phyloP scores from a whole-genome alignment of 2,113 vertebrate genomes.

The Salvelinus namaycush region DNA sequence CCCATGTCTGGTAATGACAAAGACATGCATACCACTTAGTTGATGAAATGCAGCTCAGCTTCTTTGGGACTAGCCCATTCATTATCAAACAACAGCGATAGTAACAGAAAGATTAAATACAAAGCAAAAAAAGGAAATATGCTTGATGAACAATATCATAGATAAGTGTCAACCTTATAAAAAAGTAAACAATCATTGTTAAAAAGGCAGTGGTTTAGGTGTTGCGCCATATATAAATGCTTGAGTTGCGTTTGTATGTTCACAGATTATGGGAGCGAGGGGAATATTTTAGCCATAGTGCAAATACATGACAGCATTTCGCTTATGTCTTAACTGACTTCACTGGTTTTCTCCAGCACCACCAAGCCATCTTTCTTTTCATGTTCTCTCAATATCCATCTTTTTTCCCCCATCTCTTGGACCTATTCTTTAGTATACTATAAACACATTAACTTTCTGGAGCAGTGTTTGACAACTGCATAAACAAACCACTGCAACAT shows the following conservation, averaged over 20 bases:
- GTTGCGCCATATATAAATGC: constrained; percentile 35
- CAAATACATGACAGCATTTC: constrained; percentile 53
- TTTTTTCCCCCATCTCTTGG: background rate
- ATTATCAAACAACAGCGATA: constrained; percentile 37
- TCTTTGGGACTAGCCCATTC: constrained; percentile 58
- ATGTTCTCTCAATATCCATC: background rate
- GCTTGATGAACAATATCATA: constrained; percentile 25
- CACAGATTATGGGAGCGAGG: constrained; percentile 48
- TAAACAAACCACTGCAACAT: background rate
- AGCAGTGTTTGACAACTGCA: background rate
- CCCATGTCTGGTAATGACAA: background rate
- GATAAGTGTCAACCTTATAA: constrained; percentile 41
- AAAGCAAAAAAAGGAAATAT: constrained; percentile 29
- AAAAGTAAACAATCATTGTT: constrained; percentile 28
- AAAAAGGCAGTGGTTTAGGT: constrained; percentile 43
- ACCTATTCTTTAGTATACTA: background rate
- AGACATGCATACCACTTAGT: constrained; percentile 65
- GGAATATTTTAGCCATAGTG: constrained; percentile 63
- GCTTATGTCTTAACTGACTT: constrained; percentile 15
- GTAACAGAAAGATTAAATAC: constrained; percentile 22
- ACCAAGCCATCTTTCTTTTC: background rate
- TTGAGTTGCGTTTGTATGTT: constrained; percentile 58
- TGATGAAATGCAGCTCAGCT: constrained; percentile 49
- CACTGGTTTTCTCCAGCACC: background rate
- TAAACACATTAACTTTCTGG: background rate